phyloP scores from a whole-genome alignment of 2,888 invertebrate species.

The Drosophila affinis region DNA sequence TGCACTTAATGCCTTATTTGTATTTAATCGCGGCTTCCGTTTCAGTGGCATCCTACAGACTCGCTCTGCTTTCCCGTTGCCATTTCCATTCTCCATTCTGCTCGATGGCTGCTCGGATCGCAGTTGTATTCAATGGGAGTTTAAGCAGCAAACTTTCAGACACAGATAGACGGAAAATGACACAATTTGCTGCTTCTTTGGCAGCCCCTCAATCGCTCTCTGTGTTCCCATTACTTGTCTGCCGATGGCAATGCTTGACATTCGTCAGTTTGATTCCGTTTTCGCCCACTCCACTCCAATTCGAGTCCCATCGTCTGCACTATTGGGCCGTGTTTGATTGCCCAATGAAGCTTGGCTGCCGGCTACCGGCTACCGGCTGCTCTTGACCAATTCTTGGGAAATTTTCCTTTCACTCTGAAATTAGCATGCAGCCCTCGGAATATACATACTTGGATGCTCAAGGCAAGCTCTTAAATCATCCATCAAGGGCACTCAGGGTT shows the following conservation, averaged over 20 bases:
- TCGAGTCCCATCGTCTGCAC: slow-evolving; percentile 1
- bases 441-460: background rate
- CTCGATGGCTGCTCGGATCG: slow-evolving; percentile 35
- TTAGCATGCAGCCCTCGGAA: background rate
- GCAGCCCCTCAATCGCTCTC: slow-evolving; percentile 34
- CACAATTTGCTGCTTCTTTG: slow-evolving; percentile 62
- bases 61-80: background rate
- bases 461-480: slow-evolving; percentile 4
- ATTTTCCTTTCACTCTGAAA: background rate
- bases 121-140: slow-evolving; percentile 65
- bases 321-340: slow-evolving; percentile 18
- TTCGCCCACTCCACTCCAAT: slow-evolving; percentile 7
- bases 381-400: slow-evolving; percentile 26
- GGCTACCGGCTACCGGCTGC: background rate
- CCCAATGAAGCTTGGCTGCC: slow-evolving; percentile 13
- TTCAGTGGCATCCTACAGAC: slow-evolving; percentile 64
- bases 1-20: slow-evolving; percentile 79
- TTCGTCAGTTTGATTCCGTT: slow-evolving; percentile 39
- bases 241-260: slow-evolving; percentile 40
- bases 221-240: slow-evolving; percentile 44
- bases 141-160: slow-evolving; percentile 57
- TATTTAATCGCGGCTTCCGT: slow-evolving; percentile 78
- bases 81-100: slow-evolving; percentile 2
- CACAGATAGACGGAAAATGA: slow-evolving; percentile 68
- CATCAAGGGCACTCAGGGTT: slow-evolving; percentile 5